Base-by-base conservation (phyloP, 1,140 invertebrate genomes). In the Macrocentrus cingulum region DNA sequence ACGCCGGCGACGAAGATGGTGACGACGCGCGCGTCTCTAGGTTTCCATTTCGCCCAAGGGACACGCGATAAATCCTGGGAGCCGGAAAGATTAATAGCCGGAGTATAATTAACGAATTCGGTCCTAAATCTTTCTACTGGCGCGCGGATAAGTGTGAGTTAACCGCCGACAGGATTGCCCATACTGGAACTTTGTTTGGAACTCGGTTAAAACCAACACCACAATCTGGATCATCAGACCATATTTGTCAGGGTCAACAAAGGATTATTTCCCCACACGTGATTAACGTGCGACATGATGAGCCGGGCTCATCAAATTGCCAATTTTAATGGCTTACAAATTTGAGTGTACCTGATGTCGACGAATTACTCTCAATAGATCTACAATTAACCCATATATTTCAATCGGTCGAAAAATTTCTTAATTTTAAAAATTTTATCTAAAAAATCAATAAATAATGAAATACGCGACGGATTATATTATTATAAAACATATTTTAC, bases 91-190 rank as follows among this genome's bases (percentile, higher is more conserved):
- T 57, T 57, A 57, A 57, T 57, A 51, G 56, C 45, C 36, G 15
- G 36, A 11, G 56, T 57, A 51, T 57, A 57, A 57, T 57, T 57
- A 57, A 57, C 56, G 56, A 57, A 57, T 57, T 57, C 48, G 46
- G 20, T 44, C 36, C 36, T 57, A 50, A 57, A 57, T 57, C 56
- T 57, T 51, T 57, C 46, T 46, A 51, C 46, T 34, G n/a, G 37
- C 46, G 7, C 7, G 51, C 1, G 8, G 42, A 18, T 23, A 46
- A n/a, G 54, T 34, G 42, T 32, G 25, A 36, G 16, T 19, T 20
- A 19, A 51, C 29, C 19, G 25, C 49, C 49, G 18, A 49, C 32
- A 34, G 49, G 49, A 36, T 51, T 51, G 32, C 18, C 15, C 32
- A 9, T 16, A 22, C n/a, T 15, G 49, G 16, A 52, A 41, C 36